Base-by-base conservation (phyloP, 1,140 invertebrate species). In the Papilio polyxenes region DNA sequence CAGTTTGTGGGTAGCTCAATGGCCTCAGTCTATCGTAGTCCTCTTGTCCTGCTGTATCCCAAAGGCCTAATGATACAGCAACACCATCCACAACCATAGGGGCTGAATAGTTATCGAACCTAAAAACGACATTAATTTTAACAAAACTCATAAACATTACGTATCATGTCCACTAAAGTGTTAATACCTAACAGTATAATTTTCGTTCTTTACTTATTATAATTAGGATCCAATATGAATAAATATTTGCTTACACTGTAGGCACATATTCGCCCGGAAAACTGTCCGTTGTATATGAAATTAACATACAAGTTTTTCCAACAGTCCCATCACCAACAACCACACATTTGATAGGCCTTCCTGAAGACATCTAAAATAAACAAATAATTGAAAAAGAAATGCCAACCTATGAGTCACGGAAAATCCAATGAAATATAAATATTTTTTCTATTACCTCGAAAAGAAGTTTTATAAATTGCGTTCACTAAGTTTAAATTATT, bases 251-350 rank as follows among this genome's bases (percentile, higher is more conserved):
- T 97, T 95, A 98, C 97, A 98, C 98, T 90, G 98, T 99, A 88
- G 98, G 98, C 84, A 99, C 98, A 96, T 99, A 99, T 97, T 99
- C 98, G 85, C 98, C 98, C 81, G 98, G 98, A 96, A 99, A 99
- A 95, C 98, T 99, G 92, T 99, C 98, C 86, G 99, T 99, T 48
- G 99, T 99, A 91, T 99, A 99, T 59, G 98, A 99, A 94, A 99
- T 99, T 88, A 99, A 96, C 98, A 99, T 99, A 95, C 99, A 99
- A 56, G 99, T 99, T 96, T 99, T 99, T 90, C 99, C 99, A 82
- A 99, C 98, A 51, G 98, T 99, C 83, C 95, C 95, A 92, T 98
- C 97, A 23, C 97, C 98, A 82, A 99, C 98, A 17, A 99, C 98
- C 82, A 99, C 99, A 96, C 98, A 99, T 95, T 99, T 99, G 92